A percentile compares a stretch with the other conserved stretches of the same genome.
Evolutionary conservation across 2,113 vertebrate species (phyloP).

Genomic region (Sturnira hondurensis): DNA sequence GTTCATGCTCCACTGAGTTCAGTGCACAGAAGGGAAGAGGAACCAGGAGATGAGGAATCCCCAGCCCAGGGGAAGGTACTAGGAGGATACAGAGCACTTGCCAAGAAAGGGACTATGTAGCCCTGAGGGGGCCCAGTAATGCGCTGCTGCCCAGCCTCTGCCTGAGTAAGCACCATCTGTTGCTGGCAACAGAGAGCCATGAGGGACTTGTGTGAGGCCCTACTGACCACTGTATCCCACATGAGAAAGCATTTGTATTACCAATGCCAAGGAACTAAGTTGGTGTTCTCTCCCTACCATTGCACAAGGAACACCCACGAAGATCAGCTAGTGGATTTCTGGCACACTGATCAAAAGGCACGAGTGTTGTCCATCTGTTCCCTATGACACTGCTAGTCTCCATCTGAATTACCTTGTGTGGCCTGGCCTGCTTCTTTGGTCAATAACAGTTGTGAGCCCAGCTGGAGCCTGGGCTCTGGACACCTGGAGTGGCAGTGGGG

Average conservation of each 20-base stretch:
- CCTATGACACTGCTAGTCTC: background rate
- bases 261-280: background rate
- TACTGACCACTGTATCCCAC: background rate
- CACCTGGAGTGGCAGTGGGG: background rate
- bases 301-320: background rate
- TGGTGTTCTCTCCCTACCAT: background rate
- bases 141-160: background rate
- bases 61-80: no score
- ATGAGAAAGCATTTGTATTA: background rate
- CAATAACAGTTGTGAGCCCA: background rate
- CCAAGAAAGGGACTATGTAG: background rate
- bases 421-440: background rate
- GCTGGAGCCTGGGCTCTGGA: background rate
- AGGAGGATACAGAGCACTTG: background rate
- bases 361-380: slow-evolving; percentile 9
- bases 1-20: background rate
- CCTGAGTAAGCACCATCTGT: background rate
- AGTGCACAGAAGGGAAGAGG: background rate
- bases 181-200: background rate
- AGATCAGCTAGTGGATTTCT: background rate
- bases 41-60: background rate
- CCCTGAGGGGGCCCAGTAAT: background rate
- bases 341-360: background rate
- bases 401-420: background rate
- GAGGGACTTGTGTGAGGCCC: background rate